Evolutionary conservation across 2,113 vertebrate species (phyloP).

Genomic region (Centropus unirufus): DNA sequence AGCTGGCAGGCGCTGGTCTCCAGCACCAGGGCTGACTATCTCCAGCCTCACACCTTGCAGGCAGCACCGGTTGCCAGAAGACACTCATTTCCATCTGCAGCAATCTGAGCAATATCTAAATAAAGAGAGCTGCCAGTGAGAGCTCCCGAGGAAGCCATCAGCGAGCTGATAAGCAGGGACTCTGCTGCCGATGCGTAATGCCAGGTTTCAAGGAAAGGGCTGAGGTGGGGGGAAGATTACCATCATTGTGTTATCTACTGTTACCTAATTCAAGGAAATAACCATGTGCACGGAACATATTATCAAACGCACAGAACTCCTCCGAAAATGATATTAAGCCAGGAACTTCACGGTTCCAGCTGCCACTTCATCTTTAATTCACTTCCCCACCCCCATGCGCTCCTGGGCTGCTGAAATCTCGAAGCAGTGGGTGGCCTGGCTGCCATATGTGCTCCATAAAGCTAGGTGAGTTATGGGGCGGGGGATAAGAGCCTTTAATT

Average conservation of each 20-base stretch:
- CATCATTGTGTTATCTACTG: conserved; percentile 30
- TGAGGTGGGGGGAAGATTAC: background rate
- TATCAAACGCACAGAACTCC: background rate
- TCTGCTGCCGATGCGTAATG: background rate
- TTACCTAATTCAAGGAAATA: conserved; percentile 51
- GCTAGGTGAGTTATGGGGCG: background rate
- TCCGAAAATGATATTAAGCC: background rate
- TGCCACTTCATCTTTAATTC: conserved; percentile 38
- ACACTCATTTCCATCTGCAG: background rate
- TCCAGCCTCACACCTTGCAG: background rate
- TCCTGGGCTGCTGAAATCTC: background rate
- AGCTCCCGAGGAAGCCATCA: background rate
- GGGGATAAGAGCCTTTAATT: background rate
- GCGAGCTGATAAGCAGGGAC: background rate
- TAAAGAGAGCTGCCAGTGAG: background rate
- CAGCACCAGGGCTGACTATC: background rate
- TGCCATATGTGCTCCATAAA: background rate
- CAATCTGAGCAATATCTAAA: background rate
- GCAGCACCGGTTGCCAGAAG: background rate
- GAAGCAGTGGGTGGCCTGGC: background rate
- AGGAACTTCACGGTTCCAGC: conserved; percentile 29
- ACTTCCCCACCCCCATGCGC: background rate
- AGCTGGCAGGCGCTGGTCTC: background rate
- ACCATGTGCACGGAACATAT: background rate
- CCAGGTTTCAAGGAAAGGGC: background rate